Evolutionary conservation across 2,113 vertebrate species (phyloP).

Genomic region (Arothron firmamentum): DNA sequence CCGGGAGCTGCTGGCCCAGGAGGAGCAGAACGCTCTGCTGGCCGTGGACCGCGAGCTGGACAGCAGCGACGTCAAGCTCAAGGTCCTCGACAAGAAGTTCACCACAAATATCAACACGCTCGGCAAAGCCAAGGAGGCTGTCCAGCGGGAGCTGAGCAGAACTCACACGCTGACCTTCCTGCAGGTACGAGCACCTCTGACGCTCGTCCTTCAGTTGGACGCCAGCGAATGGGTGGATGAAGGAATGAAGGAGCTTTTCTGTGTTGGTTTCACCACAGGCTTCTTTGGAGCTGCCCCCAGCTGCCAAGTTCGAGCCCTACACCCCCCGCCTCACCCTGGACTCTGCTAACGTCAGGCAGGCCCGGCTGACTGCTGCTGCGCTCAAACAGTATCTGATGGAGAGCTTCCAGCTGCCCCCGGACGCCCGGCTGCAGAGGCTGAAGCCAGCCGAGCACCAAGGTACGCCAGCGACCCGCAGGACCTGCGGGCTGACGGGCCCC

Average conservation of each 20-base stretch:
- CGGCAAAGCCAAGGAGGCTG: conserved; percentile 67
- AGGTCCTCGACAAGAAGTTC: conserved; percentile 68
- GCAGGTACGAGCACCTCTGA: conserved; percentile 73
- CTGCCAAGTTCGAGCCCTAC: conserved; percentile 56
- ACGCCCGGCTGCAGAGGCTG: conserved; percentile 40
- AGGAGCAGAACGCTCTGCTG: conserved; percentile 66
- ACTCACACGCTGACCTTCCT: conserved; percentile 79
- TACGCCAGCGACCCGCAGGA: neutral
- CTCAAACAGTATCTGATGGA: conserved; percentile 59
- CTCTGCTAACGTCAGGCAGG: conserved; percentile 52
- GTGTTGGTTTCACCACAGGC: conserved; percentile 39
- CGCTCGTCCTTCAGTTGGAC: neutral
- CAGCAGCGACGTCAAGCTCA: conserved; percentile 71
- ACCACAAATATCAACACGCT: conserved; percentile 76
- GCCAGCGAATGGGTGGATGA: neutral
- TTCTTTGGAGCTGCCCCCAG: conserved; percentile 59
- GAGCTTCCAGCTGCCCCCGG: conserved; percentile 55
- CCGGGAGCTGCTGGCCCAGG: conserved; percentile 73
- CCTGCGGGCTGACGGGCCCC: no score
- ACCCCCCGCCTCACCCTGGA: conserved; percentile 63
- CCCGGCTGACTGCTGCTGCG: conserved; percentile 21
- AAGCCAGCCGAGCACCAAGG: conserved; percentile 44
- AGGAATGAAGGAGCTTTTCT: neutral
- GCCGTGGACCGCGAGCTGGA: conserved; percentile 79
- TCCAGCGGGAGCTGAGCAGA: conserved; percentile 73